Conservation (phyloP, 2,888 invertebrate species). For the Erebia epiphron region DNA sequence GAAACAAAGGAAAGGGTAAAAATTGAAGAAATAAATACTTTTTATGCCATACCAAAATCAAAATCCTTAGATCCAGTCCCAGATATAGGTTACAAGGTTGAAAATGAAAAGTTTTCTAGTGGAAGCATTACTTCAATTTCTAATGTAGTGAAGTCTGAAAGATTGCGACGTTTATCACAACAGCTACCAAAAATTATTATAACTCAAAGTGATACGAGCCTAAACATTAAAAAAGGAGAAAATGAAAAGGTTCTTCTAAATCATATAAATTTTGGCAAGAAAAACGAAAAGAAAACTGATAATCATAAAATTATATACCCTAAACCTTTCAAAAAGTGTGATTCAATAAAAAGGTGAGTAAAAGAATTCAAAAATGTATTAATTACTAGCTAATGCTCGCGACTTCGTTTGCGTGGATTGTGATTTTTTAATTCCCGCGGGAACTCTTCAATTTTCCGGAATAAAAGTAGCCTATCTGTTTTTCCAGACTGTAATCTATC, state of each 20-base stretch:
- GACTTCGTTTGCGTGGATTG: no score
- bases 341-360: constrained; percentile 31
- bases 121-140: constrained; percentile 55
- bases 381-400: no score
- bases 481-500: no score
- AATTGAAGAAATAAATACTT: constrained; percentile 21
- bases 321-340: constrained; percentile 40
- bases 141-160: constrained; percentile 59
- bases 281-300: constrained; percentile 7
- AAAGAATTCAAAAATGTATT: not conserved
- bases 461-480: no score
- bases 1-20: constrained; percentile 40
- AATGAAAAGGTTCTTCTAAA: constrained; percentile 13
- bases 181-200: constrained; percentile 73
- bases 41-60: constrained; percentile 11
- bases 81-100: constrained; percentile 26
- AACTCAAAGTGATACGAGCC: constrained; percentile 66
- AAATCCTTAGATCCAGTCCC: constrained; percentile 20
- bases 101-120: constrained; percentile 47
- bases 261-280: not conserved
- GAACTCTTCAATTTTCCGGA: no score
- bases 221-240: constrained; percentile 48
- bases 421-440: no score
- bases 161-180: constrained; percentile 65
- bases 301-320: constrained; percentile 30